Evolutionary conservation across 2,113 vertebrate genomes (phyloP).

Genomic region (Podarcis cretensis): DNA sequence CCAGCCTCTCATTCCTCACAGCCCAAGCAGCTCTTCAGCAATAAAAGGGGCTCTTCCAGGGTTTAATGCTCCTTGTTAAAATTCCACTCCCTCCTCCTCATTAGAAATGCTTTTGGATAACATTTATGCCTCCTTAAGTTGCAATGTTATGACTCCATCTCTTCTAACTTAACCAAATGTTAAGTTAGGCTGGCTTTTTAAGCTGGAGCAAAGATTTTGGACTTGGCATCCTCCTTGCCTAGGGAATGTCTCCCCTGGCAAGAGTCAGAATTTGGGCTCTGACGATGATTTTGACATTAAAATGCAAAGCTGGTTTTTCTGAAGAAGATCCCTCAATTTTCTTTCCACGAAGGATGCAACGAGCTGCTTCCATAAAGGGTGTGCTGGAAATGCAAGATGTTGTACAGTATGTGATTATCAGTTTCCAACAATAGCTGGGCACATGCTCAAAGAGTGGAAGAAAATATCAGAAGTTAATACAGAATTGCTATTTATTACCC

Average conservation of each 20-base stretch:
- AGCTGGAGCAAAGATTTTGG: constrained; percentile 50
- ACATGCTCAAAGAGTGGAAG: constrained; percentile 57
- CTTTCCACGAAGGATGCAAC: constrained; percentile 45
- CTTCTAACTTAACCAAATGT: constrained; percentile 57
- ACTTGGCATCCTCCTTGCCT: constrained; percentile 48
- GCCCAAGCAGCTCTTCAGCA: constrained; percentile 21
- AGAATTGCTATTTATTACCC: constrained; percentile 80
- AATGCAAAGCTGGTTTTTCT: constrained; percentile 62
- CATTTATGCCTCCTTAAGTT: constrained; percentile 46
- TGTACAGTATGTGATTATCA: constrained; percentile 64
- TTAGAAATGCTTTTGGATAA: constrained; percentile 24
- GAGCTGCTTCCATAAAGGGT: constrained; percentile 51
- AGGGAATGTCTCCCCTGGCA: constrained; percentile 68
- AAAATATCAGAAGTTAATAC: constrained; percentile 77
- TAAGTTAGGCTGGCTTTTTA: constrained; percentile 57
- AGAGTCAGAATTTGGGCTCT: constrained; percentile 44
- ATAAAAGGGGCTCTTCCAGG: constrained; percentile 37
- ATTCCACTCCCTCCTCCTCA: background rate
- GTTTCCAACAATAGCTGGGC: constrained; percentile 78
- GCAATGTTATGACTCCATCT: constrained; percentile 38
- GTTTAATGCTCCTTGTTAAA: constrained; percentile 42
- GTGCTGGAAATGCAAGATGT: constrained; percentile 51
- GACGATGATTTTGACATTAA: constrained; percentile 57
- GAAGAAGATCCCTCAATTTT: constrained; percentile 37
- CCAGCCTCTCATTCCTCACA: constrained; percentile 30